These are phyloP conservation scores for Caenorhabditis drosophilae DNA, from an alignment of 2,888 invertebrate species.

Conservation along the genomic window DNA sequence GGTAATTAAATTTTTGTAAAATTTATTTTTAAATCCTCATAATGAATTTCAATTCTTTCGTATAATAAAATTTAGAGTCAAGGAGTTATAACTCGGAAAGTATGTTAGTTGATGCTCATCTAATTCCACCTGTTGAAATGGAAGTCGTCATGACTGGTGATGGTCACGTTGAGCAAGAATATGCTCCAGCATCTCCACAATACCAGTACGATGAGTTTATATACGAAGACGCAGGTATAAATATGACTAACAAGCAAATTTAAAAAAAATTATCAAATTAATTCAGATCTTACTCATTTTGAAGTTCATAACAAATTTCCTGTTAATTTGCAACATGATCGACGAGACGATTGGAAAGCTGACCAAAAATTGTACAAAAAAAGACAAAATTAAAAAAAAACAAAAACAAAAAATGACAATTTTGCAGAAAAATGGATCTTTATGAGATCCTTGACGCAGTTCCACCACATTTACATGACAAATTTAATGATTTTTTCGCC, in stretches of 20 bases:
- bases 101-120: conserved; percentile 14
- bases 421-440: conserved; percentile 4
- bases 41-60: neutral
- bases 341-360: neutral
- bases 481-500: neutral
- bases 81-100: neutral
- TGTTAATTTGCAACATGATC: neutral
- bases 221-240: conserved; percentile 5
- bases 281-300: neutral
- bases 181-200: neutral
- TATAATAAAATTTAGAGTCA: too few species aligned
- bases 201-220: conserved; percentile 20
- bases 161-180: conserved; percentile 13
- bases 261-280: too few species aligned
- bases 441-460: conserved; percentile 4
- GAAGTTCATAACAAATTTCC: neutral
- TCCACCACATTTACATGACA: conserved; percentile 1
- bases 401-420: neutral
- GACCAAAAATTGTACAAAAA: conserved; percentile 5
- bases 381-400: neutral
- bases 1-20: too few species aligned
- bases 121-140: conserved; percentile 29
- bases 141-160: conserved; percentile 35
- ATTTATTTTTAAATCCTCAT: too few species aligned
- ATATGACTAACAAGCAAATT: too few species aligned